phyloP scores from a whole-genome alignment of 92 coral and sea anemone species.

The Porites lobata region DNA sequence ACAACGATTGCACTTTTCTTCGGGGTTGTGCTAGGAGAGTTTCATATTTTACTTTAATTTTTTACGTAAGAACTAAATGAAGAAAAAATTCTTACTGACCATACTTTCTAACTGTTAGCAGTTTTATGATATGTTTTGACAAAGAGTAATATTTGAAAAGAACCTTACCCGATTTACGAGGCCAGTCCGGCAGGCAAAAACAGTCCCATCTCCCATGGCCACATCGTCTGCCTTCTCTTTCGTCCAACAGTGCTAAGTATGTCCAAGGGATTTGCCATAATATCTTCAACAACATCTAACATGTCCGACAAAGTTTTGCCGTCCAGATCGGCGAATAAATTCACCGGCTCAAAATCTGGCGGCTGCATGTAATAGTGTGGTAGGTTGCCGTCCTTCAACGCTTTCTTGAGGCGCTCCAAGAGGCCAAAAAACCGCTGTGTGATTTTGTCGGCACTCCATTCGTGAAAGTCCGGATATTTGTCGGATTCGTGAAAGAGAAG shows the following conservation, averaged over 20 bases:
- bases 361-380: slow-evolving; percentile 98
- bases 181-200: slow-evolving; percentile 78
- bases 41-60: too few relatives aligned
- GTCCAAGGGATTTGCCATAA: slow-evolving; percentile 84
- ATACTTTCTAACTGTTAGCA: background rate
- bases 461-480: slow-evolving; percentile 79
- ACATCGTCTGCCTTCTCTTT: slow-evolving; percentile 87
- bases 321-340: slow-evolving; percentile 89
- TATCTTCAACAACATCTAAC: slow-evolving; percentile 88
- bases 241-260: slow-evolving; percentile 84
- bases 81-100: too few relatives aligned
- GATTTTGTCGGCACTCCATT: slow-evolving; percentile 91
- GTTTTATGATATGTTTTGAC: background rate
- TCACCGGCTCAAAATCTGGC: slow-evolving; percentile 93
- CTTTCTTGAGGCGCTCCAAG: slow-evolving; percentile 72
- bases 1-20: too few relatives aligned
- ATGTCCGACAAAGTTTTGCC: slow-evolving; percentile 95
- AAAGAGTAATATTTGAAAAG: background rate
- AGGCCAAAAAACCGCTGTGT: slow-evolving; percentile 87
- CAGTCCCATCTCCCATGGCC: slow-evolving; percentile 99
- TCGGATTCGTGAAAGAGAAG: slow-evolving; percentile 95
- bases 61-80: too few relatives aligned
- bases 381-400: slow-evolving; percentile 83
- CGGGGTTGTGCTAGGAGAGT: too few relatives aligned
- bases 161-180: slow-evolving; percentile 33